phyloP scores from a whole-genome alignment of 2,888 invertebrate genomes.

The Rhopalosiphum nymphaeae region DNA sequence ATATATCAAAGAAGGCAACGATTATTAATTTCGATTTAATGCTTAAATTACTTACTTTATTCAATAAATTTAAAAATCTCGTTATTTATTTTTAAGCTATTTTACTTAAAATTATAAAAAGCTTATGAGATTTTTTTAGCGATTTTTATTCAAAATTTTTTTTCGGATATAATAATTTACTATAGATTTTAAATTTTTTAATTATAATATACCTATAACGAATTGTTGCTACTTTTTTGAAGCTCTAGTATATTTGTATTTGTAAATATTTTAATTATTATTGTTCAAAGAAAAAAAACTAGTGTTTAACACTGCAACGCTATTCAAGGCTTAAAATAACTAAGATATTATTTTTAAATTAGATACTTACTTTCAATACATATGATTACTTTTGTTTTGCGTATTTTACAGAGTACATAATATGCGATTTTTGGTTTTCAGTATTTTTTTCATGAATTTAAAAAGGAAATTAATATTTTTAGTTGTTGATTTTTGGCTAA shows the following conservation, averaged over 20 bases:
- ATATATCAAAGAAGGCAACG: background rate
- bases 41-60: background rate
- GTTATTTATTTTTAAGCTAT: background rate
- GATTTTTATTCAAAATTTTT: background rate
- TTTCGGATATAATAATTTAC: background rate
- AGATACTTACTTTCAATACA: background rate
- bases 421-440: background rate
- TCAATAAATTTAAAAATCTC: background rate
- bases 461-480: background rate
- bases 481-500: too few species aligned
- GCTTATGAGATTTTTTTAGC: background rate
- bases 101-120: background rate
- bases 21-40: background rate
- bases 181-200: background rate
- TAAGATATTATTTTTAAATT: background rate
- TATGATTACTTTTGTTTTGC: background rate
- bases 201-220: background rate
- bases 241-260: background rate
- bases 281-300: conserved; percentile 1
- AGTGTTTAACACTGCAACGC: background rate
- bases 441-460: background rate
- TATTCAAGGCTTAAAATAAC: background rate
- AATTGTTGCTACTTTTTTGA: background rate
- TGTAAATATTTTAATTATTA: background rate
- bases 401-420: background rate